Conservation (phyloP, 2,888 invertebrate genomes). For the Perithous albicinctus region DNA sequence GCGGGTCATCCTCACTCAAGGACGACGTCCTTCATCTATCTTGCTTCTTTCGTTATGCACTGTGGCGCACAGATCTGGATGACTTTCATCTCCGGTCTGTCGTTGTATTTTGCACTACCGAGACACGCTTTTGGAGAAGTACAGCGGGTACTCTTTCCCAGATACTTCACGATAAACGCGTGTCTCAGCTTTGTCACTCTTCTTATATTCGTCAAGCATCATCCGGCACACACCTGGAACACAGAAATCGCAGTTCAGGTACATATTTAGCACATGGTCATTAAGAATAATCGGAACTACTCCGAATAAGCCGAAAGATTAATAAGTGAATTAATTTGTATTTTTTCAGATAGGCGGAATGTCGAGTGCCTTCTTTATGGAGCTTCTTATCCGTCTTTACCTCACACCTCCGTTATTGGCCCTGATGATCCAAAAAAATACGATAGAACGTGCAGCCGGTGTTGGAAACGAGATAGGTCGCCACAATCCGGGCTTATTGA, state of each 20-base stretch:
- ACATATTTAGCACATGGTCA: slow-evolving; percentile 56
- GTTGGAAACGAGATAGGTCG: slow-evolving; percentile 92
- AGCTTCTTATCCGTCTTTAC: slow-evolving; percentile 91
- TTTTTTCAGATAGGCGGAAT: slow-evolving; percentile 88
- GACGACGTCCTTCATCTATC: slow-evolving; percentile 88
- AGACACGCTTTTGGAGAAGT: slow-evolving; percentile 95
- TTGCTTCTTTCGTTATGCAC: slow-evolving; percentile 92
- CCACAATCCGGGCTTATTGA: slow-evolving; percentile 89
- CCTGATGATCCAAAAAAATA: slow-evolving; percentile 91
- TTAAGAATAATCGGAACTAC: too few species aligned
- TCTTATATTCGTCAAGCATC: slow-evolving; percentile 89
- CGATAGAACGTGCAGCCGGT: slow-evolving; percentile 91
- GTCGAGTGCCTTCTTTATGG: slow-evolving; percentile 89
- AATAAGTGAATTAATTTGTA: slow-evolving; percentile 21
- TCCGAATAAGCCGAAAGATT: background rate
- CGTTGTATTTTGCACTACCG: slow-evolving; percentile 94
- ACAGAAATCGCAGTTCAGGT: slow-evolving; percentile 86
- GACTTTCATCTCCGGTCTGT: slow-evolving; percentile 95
- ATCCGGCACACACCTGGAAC: slow-evolving; percentile 85
- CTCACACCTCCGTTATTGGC: slow-evolving; percentile 91
- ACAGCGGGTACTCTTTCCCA: slow-evolving; percentile 94
- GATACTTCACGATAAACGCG: slow-evolving; percentile 93
- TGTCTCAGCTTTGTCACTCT: slow-evolving; percentile 90
- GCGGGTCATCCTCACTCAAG: slow-evolving; percentile 81
- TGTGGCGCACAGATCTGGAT: slow-evolving; percentile 97